Conservation (phyloP, 2,113 vertebrate genomes). For the Anser brachyrhynchus region DNA sequence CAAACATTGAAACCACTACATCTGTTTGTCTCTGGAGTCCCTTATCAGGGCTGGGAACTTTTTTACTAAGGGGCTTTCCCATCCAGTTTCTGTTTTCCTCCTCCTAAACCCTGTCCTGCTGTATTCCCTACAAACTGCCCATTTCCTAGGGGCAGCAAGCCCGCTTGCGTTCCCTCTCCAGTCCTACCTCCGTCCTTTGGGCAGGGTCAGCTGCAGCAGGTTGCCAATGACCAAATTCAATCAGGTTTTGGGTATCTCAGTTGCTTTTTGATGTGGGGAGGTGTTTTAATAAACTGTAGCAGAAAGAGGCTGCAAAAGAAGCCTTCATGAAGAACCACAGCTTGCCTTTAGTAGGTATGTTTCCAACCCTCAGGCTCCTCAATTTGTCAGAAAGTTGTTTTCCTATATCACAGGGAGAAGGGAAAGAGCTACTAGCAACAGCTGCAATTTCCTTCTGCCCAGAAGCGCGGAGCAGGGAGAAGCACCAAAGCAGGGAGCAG, state of each 20-base stretch:
- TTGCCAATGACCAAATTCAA: rapidly evolving
- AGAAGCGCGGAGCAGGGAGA: background rate
- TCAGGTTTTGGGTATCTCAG: background rate
- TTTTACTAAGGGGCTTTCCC: background rate
- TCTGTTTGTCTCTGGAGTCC: background rate
- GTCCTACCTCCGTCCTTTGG: background rate
- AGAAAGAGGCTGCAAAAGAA: background rate
- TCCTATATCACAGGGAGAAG: background rate
- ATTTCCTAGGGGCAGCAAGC: background rate
- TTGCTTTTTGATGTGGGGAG: background rate
- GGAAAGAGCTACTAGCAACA: background rate
- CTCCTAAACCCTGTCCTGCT: background rate
- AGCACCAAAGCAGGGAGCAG: background rate
- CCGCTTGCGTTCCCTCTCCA: background rate
- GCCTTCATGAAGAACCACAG: background rate
- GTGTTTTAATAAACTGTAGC: background rate
- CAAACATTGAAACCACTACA: background rate
- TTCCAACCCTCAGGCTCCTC: background rate
- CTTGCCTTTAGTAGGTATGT: background rate
- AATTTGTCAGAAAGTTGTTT: background rate
- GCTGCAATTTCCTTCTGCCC: background rate
- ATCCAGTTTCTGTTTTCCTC: background rate
- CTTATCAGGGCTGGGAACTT: background rate
- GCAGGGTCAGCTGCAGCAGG: background rate
- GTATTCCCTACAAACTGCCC: background rate